phyloP scores from a whole-genome alignment of 2,888 invertebrate genomes.

The Exephanes ischioxanthus region DNA sequence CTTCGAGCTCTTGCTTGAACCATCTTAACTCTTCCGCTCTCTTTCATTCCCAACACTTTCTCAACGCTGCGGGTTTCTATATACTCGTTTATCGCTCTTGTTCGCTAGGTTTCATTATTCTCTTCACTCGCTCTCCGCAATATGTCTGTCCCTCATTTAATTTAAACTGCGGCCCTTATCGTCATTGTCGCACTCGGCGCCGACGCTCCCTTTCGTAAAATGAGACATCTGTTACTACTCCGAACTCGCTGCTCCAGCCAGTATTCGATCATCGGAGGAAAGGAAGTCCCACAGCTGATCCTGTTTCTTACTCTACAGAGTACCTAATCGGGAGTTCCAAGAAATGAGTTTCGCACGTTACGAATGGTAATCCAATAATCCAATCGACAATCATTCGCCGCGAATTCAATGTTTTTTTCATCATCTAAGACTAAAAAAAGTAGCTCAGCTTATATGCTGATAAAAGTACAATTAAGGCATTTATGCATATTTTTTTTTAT shows the following conservation, averaged over 20 bases:
- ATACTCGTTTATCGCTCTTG: constrained; percentile 45
- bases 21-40: constrained; percentile 35
- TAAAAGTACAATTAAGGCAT: no score
- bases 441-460: no score
- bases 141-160: constrained; percentile 38
- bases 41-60: constrained; percentile 24
- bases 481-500: no score
- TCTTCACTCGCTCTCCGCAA: constrained; percentile 26
- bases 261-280: constrained; percentile 38
- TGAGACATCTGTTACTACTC: constrained; percentile 66
- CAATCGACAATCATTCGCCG: no score
- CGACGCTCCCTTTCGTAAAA: constrained; percentile 63
- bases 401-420: no score
- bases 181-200: constrained; percentile 44
- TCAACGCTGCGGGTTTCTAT: constrained; percentile 39
- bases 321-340: no score
- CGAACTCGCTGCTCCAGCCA: constrained; percentile 1
- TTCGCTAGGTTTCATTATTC: constrained; percentile 44
- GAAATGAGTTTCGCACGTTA: no score
- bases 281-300: constrained; percentile 12
- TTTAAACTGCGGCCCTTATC: constrained; percentile 20
- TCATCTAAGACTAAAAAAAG: no score
- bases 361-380: no score
- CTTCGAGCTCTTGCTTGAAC: neutral
- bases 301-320: constrained; percentile 12